Conservation (phyloP, 2,888 invertebrate species). For the Caenorhabditis sinica region DNA sequence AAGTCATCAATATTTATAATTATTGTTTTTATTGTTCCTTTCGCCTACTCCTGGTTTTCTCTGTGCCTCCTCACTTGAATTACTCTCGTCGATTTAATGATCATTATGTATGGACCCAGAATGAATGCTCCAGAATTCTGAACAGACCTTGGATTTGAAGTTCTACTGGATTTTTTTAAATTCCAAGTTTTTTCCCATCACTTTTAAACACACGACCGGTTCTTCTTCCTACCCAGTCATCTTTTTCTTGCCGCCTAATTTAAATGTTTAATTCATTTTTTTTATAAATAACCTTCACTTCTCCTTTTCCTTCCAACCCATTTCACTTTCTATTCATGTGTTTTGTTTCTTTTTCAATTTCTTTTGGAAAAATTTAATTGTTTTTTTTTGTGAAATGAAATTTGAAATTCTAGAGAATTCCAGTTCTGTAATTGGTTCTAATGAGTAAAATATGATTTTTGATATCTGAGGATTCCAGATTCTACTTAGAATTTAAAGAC, state of each 20-base stretch:
- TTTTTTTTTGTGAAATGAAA: neutral
- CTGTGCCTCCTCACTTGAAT: constrained; percentile 8
- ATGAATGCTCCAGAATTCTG: constrained; percentile 4
- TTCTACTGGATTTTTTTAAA: neutral
- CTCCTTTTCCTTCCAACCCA: constrained; percentile 14
- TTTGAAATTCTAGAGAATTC: neutral
- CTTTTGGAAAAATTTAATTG: constrained; percentile 3
- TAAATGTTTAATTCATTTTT: constrained; percentile 57
- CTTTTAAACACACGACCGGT: constrained; percentile 19
- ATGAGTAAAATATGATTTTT: neutral
- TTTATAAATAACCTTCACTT: constrained; percentile 44
- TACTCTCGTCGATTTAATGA: constrained; percentile 7
- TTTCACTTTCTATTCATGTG: constrained; percentile 14
- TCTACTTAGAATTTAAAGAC: no score
- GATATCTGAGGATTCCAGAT: no score
- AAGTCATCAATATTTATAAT: constrained; percentile 14
- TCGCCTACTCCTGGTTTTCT: constrained; percentile 10
- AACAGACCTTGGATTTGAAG: neutral
- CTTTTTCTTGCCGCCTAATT: constrained; percentile 31
- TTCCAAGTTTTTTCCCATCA: neutral
- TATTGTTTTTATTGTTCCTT: neutral
- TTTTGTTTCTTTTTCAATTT: neutral
- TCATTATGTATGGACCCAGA: neutral
- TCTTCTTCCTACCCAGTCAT: constrained; percentile 7
- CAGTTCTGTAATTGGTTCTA: no score